Evolutionary conservation across 1,140 invertebrate genomes (phyloP).

Genomic region (Ruditapes philippinarum): DNA sequence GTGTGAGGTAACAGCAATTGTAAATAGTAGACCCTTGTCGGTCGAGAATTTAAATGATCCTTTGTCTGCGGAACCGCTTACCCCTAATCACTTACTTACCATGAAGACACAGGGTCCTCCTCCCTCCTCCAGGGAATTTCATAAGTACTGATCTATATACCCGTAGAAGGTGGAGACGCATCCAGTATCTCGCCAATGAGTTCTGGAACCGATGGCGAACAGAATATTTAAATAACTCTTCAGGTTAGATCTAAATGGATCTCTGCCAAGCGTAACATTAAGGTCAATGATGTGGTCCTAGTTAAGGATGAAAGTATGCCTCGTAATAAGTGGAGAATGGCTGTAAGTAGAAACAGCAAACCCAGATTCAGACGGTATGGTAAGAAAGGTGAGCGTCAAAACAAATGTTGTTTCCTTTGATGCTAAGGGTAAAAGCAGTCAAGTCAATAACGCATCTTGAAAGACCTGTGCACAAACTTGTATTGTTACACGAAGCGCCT

Average conservation of each 20-base stretch:
- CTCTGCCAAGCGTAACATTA: slow-evolving; percentile 50
- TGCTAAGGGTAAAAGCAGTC: neutral
- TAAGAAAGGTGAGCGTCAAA: slow-evolving; percentile 67
- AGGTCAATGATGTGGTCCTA: slow-evolving; percentile 70
- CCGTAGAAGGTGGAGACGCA: no score
- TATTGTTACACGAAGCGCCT: no score
- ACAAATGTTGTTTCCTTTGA: no score
- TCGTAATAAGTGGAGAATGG: slow-evolving; percentile 55
- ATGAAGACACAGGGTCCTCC: slow-evolving; percentile 56
- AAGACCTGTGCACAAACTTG: no score
- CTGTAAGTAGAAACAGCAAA: slow-evolving; percentile 60
- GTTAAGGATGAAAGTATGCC: slow-evolving; percentile 55
- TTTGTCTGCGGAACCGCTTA: slow-evolving; percentile 59
- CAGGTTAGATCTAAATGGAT: slow-evolving; percentile 66
- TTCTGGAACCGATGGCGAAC: slow-evolving; percentile 72
- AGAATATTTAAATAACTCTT: slow-evolving; percentile 56
- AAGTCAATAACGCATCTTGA: no score
- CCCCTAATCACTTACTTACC: slow-evolving; percentile 72
- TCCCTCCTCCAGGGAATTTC: slow-evolving; percentile 66
- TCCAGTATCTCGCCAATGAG: slow-evolving; percentile 65
- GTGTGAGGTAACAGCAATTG: slow-evolving; percentile 70
- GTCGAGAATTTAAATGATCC: slow-evolving; percentile 64
- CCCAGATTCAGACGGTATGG: slow-evolving; percentile 68
- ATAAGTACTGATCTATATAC: slow-evolving; percentile 61
- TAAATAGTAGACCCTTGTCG: slow-evolving; percentile 71